phyloP scores from a whole-genome alignment of 2,888 invertebrate genomes.

The Megamerina dolium region DNA sequence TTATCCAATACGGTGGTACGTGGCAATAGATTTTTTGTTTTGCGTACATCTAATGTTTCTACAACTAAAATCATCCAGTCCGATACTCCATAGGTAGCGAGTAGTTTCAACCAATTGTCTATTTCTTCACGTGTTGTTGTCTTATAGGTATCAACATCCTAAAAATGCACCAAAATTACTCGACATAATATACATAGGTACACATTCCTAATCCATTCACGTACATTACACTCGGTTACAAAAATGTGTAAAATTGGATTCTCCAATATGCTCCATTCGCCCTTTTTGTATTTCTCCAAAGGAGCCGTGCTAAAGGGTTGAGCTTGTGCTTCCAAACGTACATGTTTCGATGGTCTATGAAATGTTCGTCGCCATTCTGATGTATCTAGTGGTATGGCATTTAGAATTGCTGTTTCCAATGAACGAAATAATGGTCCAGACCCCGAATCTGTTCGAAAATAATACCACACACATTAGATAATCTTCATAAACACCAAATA shows the following conservation, averaged over 20 bases:
- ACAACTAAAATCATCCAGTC: constrained; percentile 94
- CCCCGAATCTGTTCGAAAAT: constrained; percentile 64
- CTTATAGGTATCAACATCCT: constrained; percentile 93
- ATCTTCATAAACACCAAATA: background rate
- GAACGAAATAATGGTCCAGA: constrained; percentile 78
- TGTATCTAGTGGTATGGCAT: constrained; percentile 78
- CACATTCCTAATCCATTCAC: constrained; percentile 5
- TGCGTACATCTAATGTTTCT: constrained; percentile 84
- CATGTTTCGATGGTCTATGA: constrained; percentile 77
- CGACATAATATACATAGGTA: background rate
- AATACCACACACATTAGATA: background rate
- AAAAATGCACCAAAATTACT: background rate
- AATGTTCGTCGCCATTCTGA: constrained; percentile 90
- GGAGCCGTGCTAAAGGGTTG: constrained; percentile 71
- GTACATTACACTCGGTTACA: constrained; percentile 91
- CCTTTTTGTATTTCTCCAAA: constrained; percentile 60
- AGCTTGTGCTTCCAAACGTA: constrained; percentile 76
- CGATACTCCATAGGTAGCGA: constrained; percentile 66
- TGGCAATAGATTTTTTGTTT: constrained; percentile 84
- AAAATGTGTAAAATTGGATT: constrained; percentile 90
- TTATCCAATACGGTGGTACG: constrained; percentile 91
- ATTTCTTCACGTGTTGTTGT: constrained; percentile 82
- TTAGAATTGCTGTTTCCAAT: constrained; percentile 69
- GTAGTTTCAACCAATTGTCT: constrained; percentile 76
- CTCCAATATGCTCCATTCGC: constrained; percentile 72